Base-by-base conservation (phyloP, 2,113 vertebrate genomes). In the Motacilla tschutschensis region DNA sequence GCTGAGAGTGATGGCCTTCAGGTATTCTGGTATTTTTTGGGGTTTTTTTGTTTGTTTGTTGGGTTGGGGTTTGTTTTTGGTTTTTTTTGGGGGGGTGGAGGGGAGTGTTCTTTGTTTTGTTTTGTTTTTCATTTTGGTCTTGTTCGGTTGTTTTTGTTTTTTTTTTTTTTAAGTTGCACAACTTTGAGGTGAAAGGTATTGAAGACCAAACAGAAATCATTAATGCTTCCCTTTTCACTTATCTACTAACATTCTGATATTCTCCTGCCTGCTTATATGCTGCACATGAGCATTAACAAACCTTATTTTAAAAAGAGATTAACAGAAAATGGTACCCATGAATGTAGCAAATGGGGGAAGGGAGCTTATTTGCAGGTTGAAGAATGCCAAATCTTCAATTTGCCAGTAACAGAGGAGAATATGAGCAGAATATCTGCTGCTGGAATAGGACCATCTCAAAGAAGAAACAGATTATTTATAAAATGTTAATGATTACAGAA, bases 401-500 rank as follows among this genome's bases (percentile, higher is more conserved):
- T 82, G 59, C 21, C 43, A 66, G 47, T 51, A 91, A 70, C 0
- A 62, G 66, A 18, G 50, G 9, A 50, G 20, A 87, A 84, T 44
- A 13, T 2, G 6, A 84, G 25, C 31, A 65, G 75, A 76, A 33
- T 79, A 77, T 76, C 47, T 90, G 59, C 79, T 87, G 64, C 60
- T 92, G 72, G 51, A 85, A 74, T 48, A 44, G 36, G 36, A 76
- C 19, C 44, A 89, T 41, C 44, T 63, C 43, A 66, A 86, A 88
- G 71, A 76, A 91, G 75, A 93, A 91, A 77, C 24, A 70, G 35
- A 76, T 73, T 0, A 88, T 87, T 90, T 92, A 73, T 74, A 85
- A 90, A 95, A 92, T 87, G 87, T 82, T 85, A 92, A 90, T n/a
- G 53, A 92, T 72, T 88, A 82, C 60, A 87, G 75, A 88, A 88